Base-by-base conservation (phyloP, 2,888 invertebrate genomes). In the Cerastis leucographa region DNA sequence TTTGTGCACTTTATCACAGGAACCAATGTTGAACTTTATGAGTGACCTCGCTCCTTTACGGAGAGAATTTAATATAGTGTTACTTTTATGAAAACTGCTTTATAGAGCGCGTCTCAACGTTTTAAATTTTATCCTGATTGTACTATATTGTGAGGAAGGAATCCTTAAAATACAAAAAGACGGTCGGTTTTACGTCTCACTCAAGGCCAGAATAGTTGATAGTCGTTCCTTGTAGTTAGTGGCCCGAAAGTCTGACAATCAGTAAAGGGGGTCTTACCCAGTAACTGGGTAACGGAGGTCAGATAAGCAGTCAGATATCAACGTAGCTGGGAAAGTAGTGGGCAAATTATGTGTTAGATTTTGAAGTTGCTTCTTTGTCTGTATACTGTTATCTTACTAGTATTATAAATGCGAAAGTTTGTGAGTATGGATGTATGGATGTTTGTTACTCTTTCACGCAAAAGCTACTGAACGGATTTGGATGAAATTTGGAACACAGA, bases 41-140 rank as follows among this genome's bases (percentile, higher is more conserved):
- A 67, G 51, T 56, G 79, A 68, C 67, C 54, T 49, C 54, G 14
- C 29, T 22, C 61, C 17, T 12, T 67, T 54, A 68, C 66, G 9
- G 14, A 5, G 17, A 42, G 46, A 42, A 49, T 68, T 74, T 79
- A 79, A 74, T 79, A 74, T 49, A 62, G 62, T 54, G 73, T 29
- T 11, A 62, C 29, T 68, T 54, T 67, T 14, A 78, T 62, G 40
- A 49, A 78, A 77, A 42, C 46, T 64, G n/a, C 2, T 29, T 46
- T 11, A 76, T 8, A n/a, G 46, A 42, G n/a, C 17, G 12, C 25
- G 9, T 44, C 51, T 42, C n/a, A 68, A 9, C 0, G 12, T 69
- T 61, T 51, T 2, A 42, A 35, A 9, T 22, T 35, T 44, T 25
- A 35, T 70, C 14, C 19, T n/a, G 14, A 54, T 25, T 44, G 17